Base-by-base conservation (phyloP, 2,888 invertebrate genomes). In the Amiota mariae region DNA sequence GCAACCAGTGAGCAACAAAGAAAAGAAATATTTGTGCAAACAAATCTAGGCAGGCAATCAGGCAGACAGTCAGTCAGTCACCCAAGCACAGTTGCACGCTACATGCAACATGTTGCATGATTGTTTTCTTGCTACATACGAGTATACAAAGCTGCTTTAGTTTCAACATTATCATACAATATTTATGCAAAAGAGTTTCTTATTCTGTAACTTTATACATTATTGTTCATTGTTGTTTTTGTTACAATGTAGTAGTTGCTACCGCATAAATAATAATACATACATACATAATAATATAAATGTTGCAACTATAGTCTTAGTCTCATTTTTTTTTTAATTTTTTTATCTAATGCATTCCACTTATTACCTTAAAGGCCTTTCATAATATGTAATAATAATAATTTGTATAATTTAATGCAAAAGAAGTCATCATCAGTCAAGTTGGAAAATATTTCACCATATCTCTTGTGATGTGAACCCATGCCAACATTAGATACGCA, bases 81-180 rank as follows among this genome's bases (percentile, higher is more conserved):
- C 20, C 20, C 15, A 61, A n/a, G 63, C 36, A 63, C 63, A n/a
- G 12, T 36, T 24, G 36, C 36, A 51, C n/a, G n/a, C 46, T 63
- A 36, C 63, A 63, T 63, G 63, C 63, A 63, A 63, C 63, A 63
- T 63, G 63, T 63, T 63, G 63, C 63, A 36, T 63, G 63, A 46
- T 63, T 63, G 63, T 63, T 63, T 24, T 63, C 46, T 36, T n/a
- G 18, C 18, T 9, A 18, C 15, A 13, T 20, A 61, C 18, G 12
- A 6, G 61, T 12, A 63, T 20, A 18, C 20, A 15, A 6, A 18
- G 18, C 20, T 36, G 13, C 63, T 63, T 13, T 10, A 8, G 13
- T 63, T 63, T 63, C 36, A 63, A 63, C 63, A 63, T 36, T 36
- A 63, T 63, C 63, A 63, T 63, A 9, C 63, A 36, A 63, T 63